Evolutionary conservation across 2,888 invertebrate genomes (phyloP).

Genomic region (Pycnomerus fuliginosus): DNA sequence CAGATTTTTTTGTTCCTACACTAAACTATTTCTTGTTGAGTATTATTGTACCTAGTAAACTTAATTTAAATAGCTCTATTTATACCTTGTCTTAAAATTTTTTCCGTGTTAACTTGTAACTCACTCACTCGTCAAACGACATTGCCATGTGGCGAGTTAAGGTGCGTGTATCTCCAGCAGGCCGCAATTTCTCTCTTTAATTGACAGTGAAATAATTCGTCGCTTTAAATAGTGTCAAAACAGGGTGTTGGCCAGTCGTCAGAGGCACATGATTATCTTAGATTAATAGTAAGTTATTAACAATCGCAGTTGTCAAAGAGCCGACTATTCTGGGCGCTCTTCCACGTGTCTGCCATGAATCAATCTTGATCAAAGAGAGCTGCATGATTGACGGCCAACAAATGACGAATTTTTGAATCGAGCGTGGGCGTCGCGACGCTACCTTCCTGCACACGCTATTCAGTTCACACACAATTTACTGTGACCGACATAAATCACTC

Average conservation of each 20-base stretch:
- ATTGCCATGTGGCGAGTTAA: too few species aligned
- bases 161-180: too few species aligned
- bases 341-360: constrained; percentile 52
- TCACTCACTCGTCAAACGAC: too few species aligned
- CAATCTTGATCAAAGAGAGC: constrained; percentile 48
- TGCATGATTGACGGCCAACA: constrained; percentile 47
- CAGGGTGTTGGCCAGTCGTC: constrained; percentile 28
- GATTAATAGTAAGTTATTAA: constrained; percentile 24
- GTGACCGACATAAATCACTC: constrained; percentile 55
- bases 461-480: constrained; percentile 54
- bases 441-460: constrained; percentile 44
- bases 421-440: too few species aligned
- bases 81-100: too few species aligned
- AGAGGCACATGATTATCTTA: constrained; percentile 17
- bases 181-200: constrained; percentile 25
- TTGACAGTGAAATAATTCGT: constrained; percentile 35
- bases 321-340: constrained; percentile 21
- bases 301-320: constrained; percentile 13
- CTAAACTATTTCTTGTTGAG: too few species aligned
- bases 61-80: too few species aligned
- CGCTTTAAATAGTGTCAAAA: constrained; percentile 32
- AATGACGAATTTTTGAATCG: constrained; percentile 37
- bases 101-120: too few species aligned
- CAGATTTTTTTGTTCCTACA: too few species aligned
- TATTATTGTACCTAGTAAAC: too few species aligned